These are phyloP conservation scores for Seira musarum DNA, from an alignment of 2,888 invertebrate species.

Conservation along the genomic window DNA sequence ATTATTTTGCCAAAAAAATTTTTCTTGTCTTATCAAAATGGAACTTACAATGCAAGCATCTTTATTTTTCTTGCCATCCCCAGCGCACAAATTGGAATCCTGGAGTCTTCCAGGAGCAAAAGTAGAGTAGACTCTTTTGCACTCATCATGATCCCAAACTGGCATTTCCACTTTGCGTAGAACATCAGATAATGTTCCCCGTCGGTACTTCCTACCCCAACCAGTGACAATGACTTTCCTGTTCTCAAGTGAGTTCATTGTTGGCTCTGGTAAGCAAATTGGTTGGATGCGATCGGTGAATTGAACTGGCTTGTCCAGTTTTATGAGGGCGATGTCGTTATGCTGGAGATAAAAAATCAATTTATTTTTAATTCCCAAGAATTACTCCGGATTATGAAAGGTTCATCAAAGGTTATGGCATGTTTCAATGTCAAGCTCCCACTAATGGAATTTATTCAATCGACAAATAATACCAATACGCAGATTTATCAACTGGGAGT, in stretches of 20 bases:
- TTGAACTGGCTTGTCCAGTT: conserved; percentile 83
- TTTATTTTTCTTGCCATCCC: conserved; percentile 79
- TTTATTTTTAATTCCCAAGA: no score
- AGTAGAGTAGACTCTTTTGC: conserved; percentile 85
- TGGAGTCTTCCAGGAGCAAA: conserved; percentile 92
- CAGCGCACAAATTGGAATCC: conserved; percentile 90
- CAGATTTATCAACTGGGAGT: no score
- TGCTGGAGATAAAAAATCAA: conserved; percentile 75
- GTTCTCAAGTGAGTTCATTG: conserved; percentile 32
- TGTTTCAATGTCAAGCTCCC: no score
- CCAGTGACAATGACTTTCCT: conserved; percentile 43
- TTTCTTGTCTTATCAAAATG: neutral
- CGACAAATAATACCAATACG: no score
- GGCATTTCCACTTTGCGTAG: conserved; percentile 89
- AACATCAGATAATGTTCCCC: conserved; percentile 76
- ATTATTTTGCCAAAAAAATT: neutral
- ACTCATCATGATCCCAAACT: conserved; percentile 86
- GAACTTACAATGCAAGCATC: conserved; percentile 90
- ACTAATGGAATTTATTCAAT: no score
- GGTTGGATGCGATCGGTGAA: conserved; percentile 83
- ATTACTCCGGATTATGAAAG: no score
- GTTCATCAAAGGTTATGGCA: no score
- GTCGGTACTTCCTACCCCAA: conserved; percentile 59
- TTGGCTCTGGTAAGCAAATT: conserved; percentile 77
- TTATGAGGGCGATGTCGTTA: conserved; percentile 87